A percentile compares a stretch with the other conserved stretches of the same genome.
Conservation (phyloP, 92 coral and sea anemone genomes). For the Parazoanthus darwini region DNA sequence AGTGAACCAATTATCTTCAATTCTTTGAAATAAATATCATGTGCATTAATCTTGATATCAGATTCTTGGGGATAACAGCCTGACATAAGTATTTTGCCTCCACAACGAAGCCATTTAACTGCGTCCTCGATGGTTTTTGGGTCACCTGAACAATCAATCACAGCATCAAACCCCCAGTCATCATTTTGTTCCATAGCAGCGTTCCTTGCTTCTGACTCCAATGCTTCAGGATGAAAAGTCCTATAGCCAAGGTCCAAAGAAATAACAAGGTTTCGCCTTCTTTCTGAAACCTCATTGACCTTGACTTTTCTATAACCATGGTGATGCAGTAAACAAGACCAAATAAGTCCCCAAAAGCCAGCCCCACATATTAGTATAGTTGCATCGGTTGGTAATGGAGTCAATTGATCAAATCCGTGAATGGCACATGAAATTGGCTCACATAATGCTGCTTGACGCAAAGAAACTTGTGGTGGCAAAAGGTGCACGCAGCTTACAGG, state of each 20-base stretch:
- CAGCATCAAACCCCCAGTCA: slow-evolving; percentile 89
- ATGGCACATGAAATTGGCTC: slow-evolving; percentile 89
- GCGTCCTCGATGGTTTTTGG: slow-evolving; percentile 79
- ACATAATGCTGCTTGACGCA: slow-evolving; percentile 84
- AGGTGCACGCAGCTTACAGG: slow-evolving; percentile 62
- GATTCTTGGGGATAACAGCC: slow-evolving; percentile 87
- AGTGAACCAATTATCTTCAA: slow-evolving; percentile 79
- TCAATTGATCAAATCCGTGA: slow-evolving; percentile 78
- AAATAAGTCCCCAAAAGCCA: slow-evolving; percentile 82
- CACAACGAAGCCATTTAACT: slow-evolving; percentile 73
- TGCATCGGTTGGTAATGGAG: slow-evolving; percentile 81
- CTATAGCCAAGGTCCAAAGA: slow-evolving; percentile 72
- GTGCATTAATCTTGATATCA: slow-evolving; percentile 75
- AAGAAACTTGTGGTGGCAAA: slow-evolving; percentile 84
- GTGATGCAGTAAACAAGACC: slow-evolving; percentile 84
- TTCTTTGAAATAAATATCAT: slow-evolving; percentile 73
- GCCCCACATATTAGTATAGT: slow-evolving; percentile 81
- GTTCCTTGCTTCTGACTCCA: slow-evolving; percentile 59
- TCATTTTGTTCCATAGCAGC: slow-evolving; percentile 50
- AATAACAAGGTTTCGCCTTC: slow-evolving; percentile 73
- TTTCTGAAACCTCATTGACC: slow-evolving; percentile 82
- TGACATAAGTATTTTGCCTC: slow-evolving; percentile 83
- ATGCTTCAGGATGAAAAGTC: slow-evolving; percentile 73
- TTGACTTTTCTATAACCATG: slow-evolving; percentile 91
- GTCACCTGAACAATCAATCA: slow-evolving; percentile 83